Percentiles rank a stretch among this genome's conserved stretches.
Conservation (phyloP, 2,888 invertebrate genomes). For the Mesodorylaimus sp. region DNA sequence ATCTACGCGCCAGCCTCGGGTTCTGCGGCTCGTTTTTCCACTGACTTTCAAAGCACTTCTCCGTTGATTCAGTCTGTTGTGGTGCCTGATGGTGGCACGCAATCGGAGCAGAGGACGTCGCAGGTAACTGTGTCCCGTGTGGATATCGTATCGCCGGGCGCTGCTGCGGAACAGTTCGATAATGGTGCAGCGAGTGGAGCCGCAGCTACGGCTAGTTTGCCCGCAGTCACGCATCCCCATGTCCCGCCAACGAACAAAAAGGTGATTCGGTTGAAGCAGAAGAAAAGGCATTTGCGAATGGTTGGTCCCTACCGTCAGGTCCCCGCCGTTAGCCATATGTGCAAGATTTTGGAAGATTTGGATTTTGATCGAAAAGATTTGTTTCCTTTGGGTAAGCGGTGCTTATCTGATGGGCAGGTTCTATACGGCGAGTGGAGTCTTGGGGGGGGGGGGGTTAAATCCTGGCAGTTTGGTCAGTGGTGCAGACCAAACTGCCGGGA, state of each 20-base stretch:
- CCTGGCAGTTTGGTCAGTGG: too few species aligned
- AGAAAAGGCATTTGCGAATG: slow-evolving; percentile 15
- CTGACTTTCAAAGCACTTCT: too few species aligned
- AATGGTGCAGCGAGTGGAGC: not conserved
- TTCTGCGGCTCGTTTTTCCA: too few species aligned
- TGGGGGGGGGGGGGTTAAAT: too few species aligned
- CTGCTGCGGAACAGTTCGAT: not conserved
- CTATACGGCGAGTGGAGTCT: too few species aligned
- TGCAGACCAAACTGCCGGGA: too few species aligned
- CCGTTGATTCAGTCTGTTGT: too few species aligned
- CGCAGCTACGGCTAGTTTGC: not conserved
- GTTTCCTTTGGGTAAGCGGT: slow-evolving; percentile 21
- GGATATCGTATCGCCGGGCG: too few species aligned
- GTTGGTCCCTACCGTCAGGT: slow-evolving; percentile 18
- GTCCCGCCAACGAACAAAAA: not conserved
- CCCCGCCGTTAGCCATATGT: slow-evolving; percentile 15
- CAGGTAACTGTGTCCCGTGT: too few species aligned
- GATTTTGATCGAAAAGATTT: slow-evolving; percentile 21
- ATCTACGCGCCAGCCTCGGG: too few species aligned
- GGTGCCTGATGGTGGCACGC: too few species aligned
- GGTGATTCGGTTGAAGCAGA: slow-evolving; percentile 17
- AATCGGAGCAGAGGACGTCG: too few species aligned
- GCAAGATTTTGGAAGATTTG: slow-evolving; percentile 16
- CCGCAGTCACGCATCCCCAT: not conserved
- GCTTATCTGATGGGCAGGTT: not conserved